Base-by-base conservation (phyloP, 2,888 invertebrate species). In the Drosophila tripunctata region DNA sequence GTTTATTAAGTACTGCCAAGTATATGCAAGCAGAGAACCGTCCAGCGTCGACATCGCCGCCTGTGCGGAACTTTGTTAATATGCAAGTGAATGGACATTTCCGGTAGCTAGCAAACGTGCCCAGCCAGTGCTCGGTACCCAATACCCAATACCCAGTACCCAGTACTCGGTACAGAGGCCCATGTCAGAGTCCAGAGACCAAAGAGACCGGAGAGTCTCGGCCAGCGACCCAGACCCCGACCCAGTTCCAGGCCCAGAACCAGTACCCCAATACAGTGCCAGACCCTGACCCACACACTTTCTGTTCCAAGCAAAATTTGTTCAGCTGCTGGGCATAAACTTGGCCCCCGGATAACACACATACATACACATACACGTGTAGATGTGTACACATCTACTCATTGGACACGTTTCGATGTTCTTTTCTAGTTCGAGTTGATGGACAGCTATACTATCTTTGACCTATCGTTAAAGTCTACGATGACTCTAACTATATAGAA, bases 11-110 rank as follows among this genome's bases (percentile, higher is more conserved):
- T 86, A 85, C 86, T 75, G 65, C 80, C 86, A 75, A 83, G 86
- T 62, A 69, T 77, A 74, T 75, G 83, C 75, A 85, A 52, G 64
- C 66, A 67, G 77, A 66, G 80, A 41, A 41, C 50, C 45, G 51
- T 48, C 35, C 35, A 55, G 31, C 56, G 68, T 50, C 44, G 56
- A 55, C 66, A 31, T 65, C 66, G 72, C 67, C 64, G 76, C 74
- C 70, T 73, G 73, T 80, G 77, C 75, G 87, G 85, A 83, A 82
- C 77, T 77, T 77, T 78, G 80, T 78, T 82, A 83, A 81, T 87
- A 87, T 85, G 79, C 88, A 85, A 88, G 85, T 88, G 87, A 86
- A 88, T 81, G 87, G 83, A 87, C 87, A 88, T 87, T 86, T 85
- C 87, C 88, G 86, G 84, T 87, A 78, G 81, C 73, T 75, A 70